phyloP scores from a whole-genome alignment of 2,113 vertebrate species.

The Daboia siamensis region DNA sequence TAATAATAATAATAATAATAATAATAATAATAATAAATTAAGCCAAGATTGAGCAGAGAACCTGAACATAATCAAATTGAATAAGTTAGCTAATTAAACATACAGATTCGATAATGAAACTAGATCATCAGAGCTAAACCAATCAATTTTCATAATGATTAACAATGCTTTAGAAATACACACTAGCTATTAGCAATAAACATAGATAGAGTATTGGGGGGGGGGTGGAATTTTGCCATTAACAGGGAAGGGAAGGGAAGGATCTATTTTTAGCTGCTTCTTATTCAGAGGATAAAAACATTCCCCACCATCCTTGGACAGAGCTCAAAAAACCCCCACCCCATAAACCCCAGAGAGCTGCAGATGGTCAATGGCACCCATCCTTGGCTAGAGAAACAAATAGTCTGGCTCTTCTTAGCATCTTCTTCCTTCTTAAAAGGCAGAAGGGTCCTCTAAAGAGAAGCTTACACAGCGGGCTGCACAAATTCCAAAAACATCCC shows the following conservation, averaged over 20 bases:
- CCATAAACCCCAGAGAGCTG: background rate
- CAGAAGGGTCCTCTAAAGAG: background rate
- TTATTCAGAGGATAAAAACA: background rate
- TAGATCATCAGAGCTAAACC: background rate
- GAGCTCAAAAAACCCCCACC: background rate
- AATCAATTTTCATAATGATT: constrained; percentile 12
- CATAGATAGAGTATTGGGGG: background rate
- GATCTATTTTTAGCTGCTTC: background rate
- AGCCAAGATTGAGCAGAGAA: background rate
- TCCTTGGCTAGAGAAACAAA: background rate
- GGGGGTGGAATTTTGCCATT: background rate
- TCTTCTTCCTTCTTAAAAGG: background rate
- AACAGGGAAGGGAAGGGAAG: background rate
- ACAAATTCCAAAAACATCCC: background rate
- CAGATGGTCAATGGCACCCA: background rate
- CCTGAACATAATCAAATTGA: constrained; percentile 8
- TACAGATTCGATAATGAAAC: background rate
- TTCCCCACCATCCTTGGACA: background rate
- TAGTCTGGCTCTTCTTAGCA: background rate
- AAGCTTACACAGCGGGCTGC: too few species aligned
- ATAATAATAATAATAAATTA: background rate
- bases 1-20: background rate
- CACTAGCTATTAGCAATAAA: background rate
- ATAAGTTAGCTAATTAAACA: constrained; percentile 6
- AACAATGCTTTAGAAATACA: background rate